Evolutionary conservation across 2,797 vertebrate genomes (phyloP).

Genomic region (Caiman crocodilus): DNA sequence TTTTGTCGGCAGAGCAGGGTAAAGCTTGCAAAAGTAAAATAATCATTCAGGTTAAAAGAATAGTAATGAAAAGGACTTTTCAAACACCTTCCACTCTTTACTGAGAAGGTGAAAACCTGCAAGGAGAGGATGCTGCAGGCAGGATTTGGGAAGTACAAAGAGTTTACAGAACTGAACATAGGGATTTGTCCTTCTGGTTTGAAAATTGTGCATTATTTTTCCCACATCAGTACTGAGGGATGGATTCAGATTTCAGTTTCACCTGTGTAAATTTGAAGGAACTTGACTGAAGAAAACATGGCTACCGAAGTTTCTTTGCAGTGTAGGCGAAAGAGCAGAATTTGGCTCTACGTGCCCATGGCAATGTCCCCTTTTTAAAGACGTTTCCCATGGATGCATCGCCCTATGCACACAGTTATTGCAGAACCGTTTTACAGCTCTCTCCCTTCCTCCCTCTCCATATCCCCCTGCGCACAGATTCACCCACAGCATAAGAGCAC

Average conservation of each 20-base stretch:
- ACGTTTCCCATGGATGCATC: slow-evolving; percentile 34
- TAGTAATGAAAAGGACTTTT: slow-evolving; percentile 28
- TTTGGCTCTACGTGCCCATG: slow-evolving; percentile 48
- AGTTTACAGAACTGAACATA: not conserved
- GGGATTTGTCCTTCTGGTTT: not conserved
- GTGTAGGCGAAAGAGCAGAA: slow-evolving; percentile 21
- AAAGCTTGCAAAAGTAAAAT: slow-evolving; percentile 53
- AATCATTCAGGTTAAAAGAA: slow-evolving; percentile 72
- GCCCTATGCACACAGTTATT: slow-evolving; percentile 33
- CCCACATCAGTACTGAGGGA: not conserved
- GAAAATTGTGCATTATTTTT: not conserved
- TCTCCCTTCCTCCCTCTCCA: slow-evolving; percentile 30
- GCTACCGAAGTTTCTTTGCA: slow-evolving; percentile 35
- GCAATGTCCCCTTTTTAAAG: slow-evolving; percentile 52
- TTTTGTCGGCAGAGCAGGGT: slow-evolving; percentile 65
- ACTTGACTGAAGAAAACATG: slow-evolving; percentile 53
- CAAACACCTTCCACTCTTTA: not conserved
- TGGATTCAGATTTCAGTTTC: slow-evolving; percentile 28
- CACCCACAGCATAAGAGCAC: slow-evolving; percentile 4
- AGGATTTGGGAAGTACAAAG: not conserved
- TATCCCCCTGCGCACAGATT: slow-evolving; percentile 41
- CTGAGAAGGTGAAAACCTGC: not conserved
- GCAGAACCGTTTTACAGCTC: slow-evolving; percentile 19
- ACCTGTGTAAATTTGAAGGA: slow-evolving; percentile 39
- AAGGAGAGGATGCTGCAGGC: too few relatives aligned